phyloP scores from a whole-genome alignment of 2,888 invertebrate genomes.

The Lycophotia porphyrea region DNA sequence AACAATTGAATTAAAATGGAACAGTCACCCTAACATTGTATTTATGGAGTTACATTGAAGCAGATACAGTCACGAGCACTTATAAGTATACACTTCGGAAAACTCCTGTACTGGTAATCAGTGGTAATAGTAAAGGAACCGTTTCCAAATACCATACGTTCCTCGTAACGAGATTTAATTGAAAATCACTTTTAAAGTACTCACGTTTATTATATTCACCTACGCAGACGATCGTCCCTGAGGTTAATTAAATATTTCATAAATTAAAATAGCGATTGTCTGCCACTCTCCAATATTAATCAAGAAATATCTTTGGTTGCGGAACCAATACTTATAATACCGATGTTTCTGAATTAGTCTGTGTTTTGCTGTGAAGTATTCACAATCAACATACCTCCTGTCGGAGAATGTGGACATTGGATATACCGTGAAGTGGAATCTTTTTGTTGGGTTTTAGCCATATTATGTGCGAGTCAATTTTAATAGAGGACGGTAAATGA shows the following conservation, averaged over 20 bases:
- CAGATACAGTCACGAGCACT: not conserved
- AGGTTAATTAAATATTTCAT: not conserved
- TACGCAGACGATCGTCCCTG: not conserved
- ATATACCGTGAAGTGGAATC: not conserved
- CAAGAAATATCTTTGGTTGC: not conserved
- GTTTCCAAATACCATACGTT: not conserved
- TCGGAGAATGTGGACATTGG: not conserved
- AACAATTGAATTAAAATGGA: not conserved
- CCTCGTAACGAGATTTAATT: not conserved
- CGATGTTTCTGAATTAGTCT: constrained; percentile 9
- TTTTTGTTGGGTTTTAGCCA: not conserved
- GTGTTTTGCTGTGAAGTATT: constrained; percentile 12
- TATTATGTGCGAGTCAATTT: not conserved
- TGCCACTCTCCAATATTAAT: not conserved
- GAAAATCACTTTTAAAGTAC: not conserved
- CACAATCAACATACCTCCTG: not conserved
- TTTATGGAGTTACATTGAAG: not conserved
- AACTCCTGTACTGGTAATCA: too few species aligned
- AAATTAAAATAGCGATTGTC: not conserved
- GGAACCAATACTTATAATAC: not conserved
- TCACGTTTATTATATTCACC: not conserved
- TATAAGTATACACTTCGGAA: not conserved
- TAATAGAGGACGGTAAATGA: not conserved
- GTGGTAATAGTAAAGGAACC: too few species aligned
- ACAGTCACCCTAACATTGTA: not conserved